Evolutionary conservation across 2,888 invertebrate genomes (phyloP).

Genomic region (Melanotus villosus): DNA sequence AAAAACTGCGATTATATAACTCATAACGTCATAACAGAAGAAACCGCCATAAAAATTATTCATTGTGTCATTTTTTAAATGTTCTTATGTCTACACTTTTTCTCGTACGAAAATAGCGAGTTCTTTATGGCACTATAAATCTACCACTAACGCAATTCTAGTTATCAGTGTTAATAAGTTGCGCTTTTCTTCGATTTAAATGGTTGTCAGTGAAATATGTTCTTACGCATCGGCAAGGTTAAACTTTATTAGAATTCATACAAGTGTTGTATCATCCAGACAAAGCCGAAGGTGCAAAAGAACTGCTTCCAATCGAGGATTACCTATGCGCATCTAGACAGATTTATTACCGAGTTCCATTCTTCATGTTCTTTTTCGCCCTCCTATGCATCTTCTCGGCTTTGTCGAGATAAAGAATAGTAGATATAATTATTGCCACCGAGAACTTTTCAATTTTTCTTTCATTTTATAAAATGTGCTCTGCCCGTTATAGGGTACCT

Average conservation of each 20-base stretch:
- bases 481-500: background rate
- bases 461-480: background rate
- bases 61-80: background rate
- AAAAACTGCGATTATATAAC: no score
- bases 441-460: constrained; percentile 26
- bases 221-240: constrained; percentile 22
- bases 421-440: constrained; percentile 38
- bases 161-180: constrained; percentile 19
- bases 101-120: constrained; percentile 5
- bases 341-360: constrained; percentile 51
- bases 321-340: constrained; percentile 49
- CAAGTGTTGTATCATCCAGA: constrained; percentile 34
- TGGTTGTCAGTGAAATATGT: constrained; percentile 38
- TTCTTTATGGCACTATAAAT: constrained; percentile 23
- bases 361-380: constrained; percentile 44
- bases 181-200: constrained; percentile 7
- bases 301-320: constrained; percentile 43
- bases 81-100: constrained; percentile 16
- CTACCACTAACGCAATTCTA: constrained; percentile 9
- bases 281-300: constrained; percentile 44
- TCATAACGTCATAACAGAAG: no score
- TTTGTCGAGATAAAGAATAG: constrained; percentile 52
- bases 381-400: constrained; percentile 48
- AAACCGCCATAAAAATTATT: background rate
- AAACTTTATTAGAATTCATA: constrained; percentile 44